Conservation (phyloP, 23 tunicate genomes). For the Phallusia fumigata region DNA sequence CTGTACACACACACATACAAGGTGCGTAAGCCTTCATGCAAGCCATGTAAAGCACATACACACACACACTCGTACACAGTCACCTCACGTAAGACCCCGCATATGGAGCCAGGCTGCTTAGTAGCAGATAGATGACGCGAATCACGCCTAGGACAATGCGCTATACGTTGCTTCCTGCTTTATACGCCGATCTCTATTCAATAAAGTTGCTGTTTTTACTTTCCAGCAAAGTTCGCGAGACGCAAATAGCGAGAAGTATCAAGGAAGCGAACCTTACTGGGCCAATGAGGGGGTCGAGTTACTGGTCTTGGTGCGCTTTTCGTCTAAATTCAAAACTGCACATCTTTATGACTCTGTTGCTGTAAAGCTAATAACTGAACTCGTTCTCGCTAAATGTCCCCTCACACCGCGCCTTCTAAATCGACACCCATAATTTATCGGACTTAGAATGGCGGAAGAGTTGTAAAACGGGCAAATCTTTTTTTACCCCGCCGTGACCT, state of each 20-base stretch:
- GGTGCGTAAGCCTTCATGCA: neutral
- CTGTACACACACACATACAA: neutral
- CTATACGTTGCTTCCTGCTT: slow-evolving; percentile 12
- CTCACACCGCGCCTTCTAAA: no score
- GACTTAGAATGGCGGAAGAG: no score
- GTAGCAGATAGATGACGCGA: neutral
- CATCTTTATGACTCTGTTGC: no score
- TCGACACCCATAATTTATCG: no score
- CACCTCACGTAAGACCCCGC: neutral
- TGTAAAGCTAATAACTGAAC: no score
- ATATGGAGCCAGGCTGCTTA: slow-evolving; percentile 1
- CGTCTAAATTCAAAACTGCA: no score
- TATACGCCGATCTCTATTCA: neutral
- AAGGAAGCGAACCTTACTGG: neutral
- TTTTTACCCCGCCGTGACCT: slow-evolving; percentile 7
- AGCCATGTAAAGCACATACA: neutral
- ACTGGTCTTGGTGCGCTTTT: no score
- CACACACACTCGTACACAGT: slow-evolving; percentile 1
- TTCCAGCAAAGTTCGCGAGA: slow-evolving; percentile 4
- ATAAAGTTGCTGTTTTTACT: neutral
- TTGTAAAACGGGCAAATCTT: no score
- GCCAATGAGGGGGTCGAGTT: no score
- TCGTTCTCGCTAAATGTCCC: no score
- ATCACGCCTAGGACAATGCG: slow-evolving; percentile 11
- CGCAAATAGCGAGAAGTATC: neutral